Conservation (phyloP, 2,888 invertebrate species). For the Omphaloscelis lunosa region DNA sequence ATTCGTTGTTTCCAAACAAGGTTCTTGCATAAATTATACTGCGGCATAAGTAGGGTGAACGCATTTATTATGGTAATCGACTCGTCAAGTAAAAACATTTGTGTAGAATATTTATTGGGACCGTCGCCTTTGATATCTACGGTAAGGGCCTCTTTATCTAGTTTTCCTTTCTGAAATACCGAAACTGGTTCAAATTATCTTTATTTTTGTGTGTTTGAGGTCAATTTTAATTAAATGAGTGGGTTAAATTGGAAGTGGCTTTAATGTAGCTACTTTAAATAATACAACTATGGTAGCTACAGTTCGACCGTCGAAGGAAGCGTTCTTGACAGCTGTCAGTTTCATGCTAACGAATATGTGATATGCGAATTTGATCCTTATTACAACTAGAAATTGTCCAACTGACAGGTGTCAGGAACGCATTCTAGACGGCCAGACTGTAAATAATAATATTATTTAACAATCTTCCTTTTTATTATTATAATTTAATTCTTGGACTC, state of each 20-base stretch:
- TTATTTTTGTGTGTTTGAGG: background rate
- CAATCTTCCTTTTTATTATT: background rate
- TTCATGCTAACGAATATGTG: too few relatives aligned
- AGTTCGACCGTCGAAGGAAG: too few relatives aligned
- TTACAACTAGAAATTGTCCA: too few relatives aligned
- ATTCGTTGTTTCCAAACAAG: conserved; percentile 60
- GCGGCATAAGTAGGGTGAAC: conserved; percentile 58
- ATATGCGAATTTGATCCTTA: too few relatives aligned
- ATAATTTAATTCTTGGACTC: background rate
- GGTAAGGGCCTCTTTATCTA: conserved; percentile 24
- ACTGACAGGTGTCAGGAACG: too few relatives aligned
- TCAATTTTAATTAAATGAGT: background rate
- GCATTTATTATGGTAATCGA: conserved; percentile 63
- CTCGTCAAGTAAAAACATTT: conserved; percentile 56
- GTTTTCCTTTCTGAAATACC: conserved; percentile 11
- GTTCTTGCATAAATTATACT: conserved; percentile 64
- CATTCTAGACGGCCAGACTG: too few relatives aligned
- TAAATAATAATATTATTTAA: background rate
- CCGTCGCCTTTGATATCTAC: conserved; percentile 35
- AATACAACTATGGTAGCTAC: too few relatives aligned
- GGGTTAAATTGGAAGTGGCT: background rate
- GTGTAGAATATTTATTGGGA: conserved; percentile 53
- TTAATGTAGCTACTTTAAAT: too few relatives aligned
- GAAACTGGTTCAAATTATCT: background rate
- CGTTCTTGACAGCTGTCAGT: too few relatives aligned